Percentiles rank a stretch among this genome's conserved stretches.
These are phyloP conservation scores for Sesia apiformis DNA, from an alignment of 2,888 invertebrate genomes.

Conservation along the genomic window DNA sequence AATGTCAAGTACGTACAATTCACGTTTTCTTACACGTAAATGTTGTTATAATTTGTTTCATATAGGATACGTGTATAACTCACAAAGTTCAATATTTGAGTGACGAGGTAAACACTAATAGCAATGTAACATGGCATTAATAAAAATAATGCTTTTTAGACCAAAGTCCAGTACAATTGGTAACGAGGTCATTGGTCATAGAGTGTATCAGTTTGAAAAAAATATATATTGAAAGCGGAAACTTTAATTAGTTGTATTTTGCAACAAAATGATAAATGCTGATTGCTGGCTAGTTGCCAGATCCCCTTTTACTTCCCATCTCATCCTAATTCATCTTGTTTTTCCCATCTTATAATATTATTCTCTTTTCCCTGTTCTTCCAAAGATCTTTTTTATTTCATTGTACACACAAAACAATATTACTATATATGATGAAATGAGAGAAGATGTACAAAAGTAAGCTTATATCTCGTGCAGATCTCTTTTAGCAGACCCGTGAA, in stretches of 20 bases:
- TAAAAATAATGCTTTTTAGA: conserved; percentile 2
- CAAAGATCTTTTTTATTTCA: too few relatives aligned
- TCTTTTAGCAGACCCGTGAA: too few relatives aligned
- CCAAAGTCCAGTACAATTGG: conserved; percentile 19
- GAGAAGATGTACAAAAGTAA: too few relatives aligned
- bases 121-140: background rate
- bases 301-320: too few relatives aligned
- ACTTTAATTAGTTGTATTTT: background rate
- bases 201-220: conserved; percentile 8
- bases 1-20: conserved; percentile 47
- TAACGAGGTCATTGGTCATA: conserved; percentile 25
- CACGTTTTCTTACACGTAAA: conserved; percentile 25
- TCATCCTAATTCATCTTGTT: too few relatives aligned
- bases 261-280: too few relatives aligned
- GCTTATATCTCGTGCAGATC: too few relatives aligned
- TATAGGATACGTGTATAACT: background rate
- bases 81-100: background rate
- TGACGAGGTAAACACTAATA: background rate
- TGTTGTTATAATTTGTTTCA: conserved; percentile 1
- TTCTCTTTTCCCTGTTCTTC: too few relatives aligned
- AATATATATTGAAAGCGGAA: background rate
- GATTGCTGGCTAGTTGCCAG: too few relatives aligned
- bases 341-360: too few relatives aligned
- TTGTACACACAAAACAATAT: too few relatives aligned
- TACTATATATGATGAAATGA: too few relatives aligned